These are phyloP conservation scores for Anguilla anguilla DNA, from an alignment of 2,797 vertebrate species.

Conservation along the genomic window DNA sequence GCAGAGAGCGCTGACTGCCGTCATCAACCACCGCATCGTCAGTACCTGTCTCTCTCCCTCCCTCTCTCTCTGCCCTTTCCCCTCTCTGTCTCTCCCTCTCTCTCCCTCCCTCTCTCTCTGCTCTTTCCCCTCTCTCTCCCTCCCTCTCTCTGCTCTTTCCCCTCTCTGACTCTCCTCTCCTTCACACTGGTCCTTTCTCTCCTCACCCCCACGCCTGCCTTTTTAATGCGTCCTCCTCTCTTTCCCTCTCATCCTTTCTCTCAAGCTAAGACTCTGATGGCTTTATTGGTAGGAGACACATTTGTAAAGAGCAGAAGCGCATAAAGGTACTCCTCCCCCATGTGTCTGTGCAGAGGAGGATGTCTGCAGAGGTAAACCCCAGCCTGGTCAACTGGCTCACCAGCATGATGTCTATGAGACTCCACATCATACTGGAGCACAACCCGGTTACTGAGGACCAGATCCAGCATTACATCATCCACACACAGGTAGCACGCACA, in stretches of 20 bases:
- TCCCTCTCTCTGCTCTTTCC: not conserved
- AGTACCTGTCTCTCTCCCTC: conserved; percentile 53
- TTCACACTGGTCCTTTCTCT: too few relatives aligned
- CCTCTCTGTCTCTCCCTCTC: not conserved
- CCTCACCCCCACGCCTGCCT: too few relatives aligned
- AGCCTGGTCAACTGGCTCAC: conserved; percentile 92
- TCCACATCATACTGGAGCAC: conserved; percentile 88
- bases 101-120: not conserved
- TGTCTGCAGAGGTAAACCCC: conserved; percentile 89
- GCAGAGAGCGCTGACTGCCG: conserved; percentile 82
- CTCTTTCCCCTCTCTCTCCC: too few relatives aligned
- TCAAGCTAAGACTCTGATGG: too few relatives aligned
- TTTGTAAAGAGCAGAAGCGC: too few relatives aligned
- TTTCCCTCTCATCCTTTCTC: not conserved
- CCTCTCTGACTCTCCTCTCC: not conserved
- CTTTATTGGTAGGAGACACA: too few relatives aligned
- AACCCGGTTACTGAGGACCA: conserved; percentile 86
- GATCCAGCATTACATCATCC: conserved; percentile 80
- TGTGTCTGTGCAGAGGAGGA: conserved; percentile 73
- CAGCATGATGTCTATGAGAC: conserved; percentile 90
- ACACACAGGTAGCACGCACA: conserved; percentile 51
- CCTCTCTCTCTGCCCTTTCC: not conserved
- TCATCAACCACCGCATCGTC: conserved; percentile 92
- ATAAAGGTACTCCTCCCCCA: too few relatives aligned
- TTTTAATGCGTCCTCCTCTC: not conserved